Base-by-base conservation (phyloP, 2,113 vertebrate genomes). In the Micronycteris hirsuta region DNA sequence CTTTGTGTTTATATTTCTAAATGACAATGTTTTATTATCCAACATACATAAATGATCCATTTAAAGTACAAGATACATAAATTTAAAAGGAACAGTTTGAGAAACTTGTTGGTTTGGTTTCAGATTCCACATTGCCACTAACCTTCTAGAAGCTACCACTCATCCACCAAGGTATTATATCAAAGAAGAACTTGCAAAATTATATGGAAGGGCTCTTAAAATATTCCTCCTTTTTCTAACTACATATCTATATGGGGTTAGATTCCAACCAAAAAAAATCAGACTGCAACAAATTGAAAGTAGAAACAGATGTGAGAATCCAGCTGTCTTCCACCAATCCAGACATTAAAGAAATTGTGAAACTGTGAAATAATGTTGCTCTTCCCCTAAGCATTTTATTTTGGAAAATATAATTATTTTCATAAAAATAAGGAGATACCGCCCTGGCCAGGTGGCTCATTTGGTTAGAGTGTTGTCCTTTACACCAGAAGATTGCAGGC, bases 391-490 rank as follows among this genome's bases (percentile, higher is more conserved):
- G 5, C 49, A 84, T 36, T 80, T 84, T 76, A 67, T 87, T 95
- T 88, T 80, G n/a, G 56, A 80, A 92, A 54, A 89, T 91, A 61
- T 20, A 67, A 90, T 68, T 87, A 73, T 58, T 83, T 74, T 94
- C 33, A 76, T 43, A 47, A 92, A 71, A 93, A 68, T 61, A 90
- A 92, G 2, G 22, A 19, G 2, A 3, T 78, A 1, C 58, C 6
- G 28, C 61, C 58, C 28, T 63, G 61, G 28, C 28, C 61, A 31
- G 61, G 28, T 63, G 13, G 12, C 61, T 63, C 28, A 31, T 4
- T 14, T 63, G 28, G 12, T 63, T 63, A 26, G 4, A 63, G 61
- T 63, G 28, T 15, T 63, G 61, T 31, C 61, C 28, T 26, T 10
- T 14, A 63, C 26, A 14, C 61, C 61, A 63, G 24, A 63, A 63